A percentile compares a stretch with the other conserved stretches of the same genome.
phyloP scores from a whole-genome alignment of 2,113 vertebrate species.

The Pterophyllum scalare region DNA sequence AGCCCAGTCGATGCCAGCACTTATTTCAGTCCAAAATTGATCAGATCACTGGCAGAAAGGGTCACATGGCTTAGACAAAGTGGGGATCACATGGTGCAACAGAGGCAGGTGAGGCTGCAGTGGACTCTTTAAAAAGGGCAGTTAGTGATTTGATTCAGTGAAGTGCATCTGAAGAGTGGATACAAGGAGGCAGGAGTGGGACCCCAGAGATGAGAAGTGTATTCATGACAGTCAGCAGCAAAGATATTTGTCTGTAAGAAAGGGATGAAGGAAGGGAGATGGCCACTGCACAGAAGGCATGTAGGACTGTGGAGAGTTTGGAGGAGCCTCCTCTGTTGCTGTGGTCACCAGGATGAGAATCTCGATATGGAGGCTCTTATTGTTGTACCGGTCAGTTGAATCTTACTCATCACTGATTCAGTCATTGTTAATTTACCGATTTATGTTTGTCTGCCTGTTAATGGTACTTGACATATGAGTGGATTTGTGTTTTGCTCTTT shows the following conservation, averaged over 20 bases:
- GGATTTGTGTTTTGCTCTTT: neutral
- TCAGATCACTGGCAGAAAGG: constrained; percentile 2
- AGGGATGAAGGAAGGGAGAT: constrained; percentile 39
- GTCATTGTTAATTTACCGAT: neutral
- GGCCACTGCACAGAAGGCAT: constrained; percentile 10
- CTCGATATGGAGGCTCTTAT: constrained; percentile 65
- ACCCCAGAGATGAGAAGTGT: neutral
- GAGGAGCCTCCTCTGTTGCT: constrained; percentile 50
- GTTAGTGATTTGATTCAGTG: neutral
- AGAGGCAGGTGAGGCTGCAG: constrained; percentile 50
- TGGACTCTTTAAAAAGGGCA: constrained; percentile 28
- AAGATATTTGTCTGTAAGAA: neutral
- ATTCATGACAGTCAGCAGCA: neutral
- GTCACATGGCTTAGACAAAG: constrained; percentile 32
- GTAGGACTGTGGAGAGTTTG: constrained; percentile 32
- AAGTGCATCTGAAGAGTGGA: neutral
- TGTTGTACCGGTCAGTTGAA: constrained; percentile 72
- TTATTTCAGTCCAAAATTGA: constrained; percentile 56
- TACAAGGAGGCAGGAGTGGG: neutral
- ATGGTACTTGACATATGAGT: neutral
- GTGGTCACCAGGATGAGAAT: constrained; percentile 19
- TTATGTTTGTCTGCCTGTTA: neutral
- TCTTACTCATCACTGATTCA: neutral
- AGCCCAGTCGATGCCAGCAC: constrained; percentile 46
- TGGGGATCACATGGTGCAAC: constrained; percentile 33